Evolutionary conservation across 2,888 invertebrate species (phyloP), one percentile per base, ranked within the genome.

Genomic region (Diaphora mendica): DNA sequence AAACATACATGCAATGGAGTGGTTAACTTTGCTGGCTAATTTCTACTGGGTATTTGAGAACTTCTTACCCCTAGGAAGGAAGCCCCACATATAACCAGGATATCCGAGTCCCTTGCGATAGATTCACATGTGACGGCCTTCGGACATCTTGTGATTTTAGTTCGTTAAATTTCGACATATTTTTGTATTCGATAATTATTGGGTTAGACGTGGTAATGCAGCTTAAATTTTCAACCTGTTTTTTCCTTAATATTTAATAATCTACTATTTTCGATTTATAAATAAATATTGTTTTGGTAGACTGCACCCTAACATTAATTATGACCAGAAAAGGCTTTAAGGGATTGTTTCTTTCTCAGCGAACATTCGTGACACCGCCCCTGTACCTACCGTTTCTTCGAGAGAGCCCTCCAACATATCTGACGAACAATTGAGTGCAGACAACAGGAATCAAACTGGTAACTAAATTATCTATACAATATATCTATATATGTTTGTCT

Each of bases 391-490:
- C 11, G 88, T 84, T 8, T 88, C 92, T 0, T 92, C 94, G 3
- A 86, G 94, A 59, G 94, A 95, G 55, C 94, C 94, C 0, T 94
- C 94, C 13, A 93, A 91, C 0, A 89, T 89, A 71, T 93, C 94
- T 2, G 95, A 95, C 68, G 95, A 94, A 64, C 91, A 92, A 23
- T 78, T 90, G 15, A 74, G 87, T 3, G 78, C 82, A 0, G 94
- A 95, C 59, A 90, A 74, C 67, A 88, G 91, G 72, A 87, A 79
- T 42, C 95, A 92, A 76, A 93, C 89, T 64, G 95, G 95, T 95
- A 80, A 86, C 26, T 23, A 64, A 42, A 67, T 39, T 20, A 23
- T 67, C 11, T 67, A 44, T 48, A 26, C 17, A 26, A 26, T 66
- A 13, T 42, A 42, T 65, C 3, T 26, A 2, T 26, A 2, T 26